Evolutionary conservation across 1,140 invertebrate species (phyloP), one percentile per base, ranked within the genome.

Genomic region (Choristoneura fumiferana): DNA sequence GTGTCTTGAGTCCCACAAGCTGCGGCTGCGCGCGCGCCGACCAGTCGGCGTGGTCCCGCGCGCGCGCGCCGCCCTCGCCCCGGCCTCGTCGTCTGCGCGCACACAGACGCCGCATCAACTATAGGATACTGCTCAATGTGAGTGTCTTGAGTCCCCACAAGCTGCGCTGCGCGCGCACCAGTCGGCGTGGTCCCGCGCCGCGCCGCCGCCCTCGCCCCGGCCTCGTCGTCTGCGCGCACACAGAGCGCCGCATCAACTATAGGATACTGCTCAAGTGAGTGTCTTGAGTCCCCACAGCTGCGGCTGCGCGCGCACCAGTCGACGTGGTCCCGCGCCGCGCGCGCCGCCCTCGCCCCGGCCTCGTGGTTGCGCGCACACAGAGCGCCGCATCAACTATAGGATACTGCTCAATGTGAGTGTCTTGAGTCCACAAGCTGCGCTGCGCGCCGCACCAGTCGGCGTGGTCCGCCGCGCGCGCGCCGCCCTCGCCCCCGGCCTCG

Each of bases 121-220:
- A 87, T 53, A 55, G 83, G 14, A 63, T 86, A 57, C 64, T 86
- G 12, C 62, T 84, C 10, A 71, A n/a, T n/a, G 58, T 59, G 57
- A 60, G 71, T 39, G 57, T 29, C 49, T 60, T 14, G 12, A 63
- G 9, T 71, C 67, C 67, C 9, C 71, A 64, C 43, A 63, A 74
- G 5, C 61, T 84, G n/a, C 68, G 81, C 71, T 87, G 40, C 75
- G 81, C 17, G 83, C 76, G 58, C 80, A 83, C 63, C 78, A 79
- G 61, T 81, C 78, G 18, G 71, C 71, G 17, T 83, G 81, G 81
- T 83, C 81, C n/a, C 73, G 81, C 8, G 71, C 78, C 4, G 62
- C 69, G 8, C 65, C 9, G 71, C 76, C 6, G 60, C 78, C 69
- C 57, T 74, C 81, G n/a, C 53, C 82, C 81, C 0, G 84, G 84